Percentiles rank a stretch among this genome's conserved stretches.
Conservation (phyloP, 2,888 invertebrate genomes). For the Dromius quadrimaculatus region DNA sequence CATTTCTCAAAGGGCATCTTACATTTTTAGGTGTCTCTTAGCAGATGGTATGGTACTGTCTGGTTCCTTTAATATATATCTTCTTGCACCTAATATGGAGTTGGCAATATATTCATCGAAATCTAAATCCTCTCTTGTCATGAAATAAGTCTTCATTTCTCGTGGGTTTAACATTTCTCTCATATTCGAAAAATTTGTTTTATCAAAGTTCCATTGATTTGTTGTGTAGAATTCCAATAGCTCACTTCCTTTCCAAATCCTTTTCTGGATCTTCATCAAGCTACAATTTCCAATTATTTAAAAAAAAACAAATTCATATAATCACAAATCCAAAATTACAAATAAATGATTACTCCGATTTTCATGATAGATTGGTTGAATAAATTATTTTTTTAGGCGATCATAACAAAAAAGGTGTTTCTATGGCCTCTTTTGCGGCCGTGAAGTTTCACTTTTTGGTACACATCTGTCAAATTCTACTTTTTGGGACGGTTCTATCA, state of each 20-base stretch:
- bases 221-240: constrained; percentile 93
- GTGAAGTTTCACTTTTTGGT: too few relatives aligned
- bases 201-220: constrained; percentile 91
- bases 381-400: too few relatives aligned
- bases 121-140: constrained; percentile 80
- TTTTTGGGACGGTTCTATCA: too few relatives aligned
- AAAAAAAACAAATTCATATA: constrained; percentile 56
- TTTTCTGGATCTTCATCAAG: constrained; percentile 83
- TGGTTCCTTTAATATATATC: constrained; percentile 84
- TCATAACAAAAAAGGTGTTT: too few relatives aligned
- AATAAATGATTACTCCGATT: too few relatives aligned
- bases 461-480: too few relatives aligned
- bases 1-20: constrained; percentile 64
- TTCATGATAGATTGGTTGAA: too few relatives aligned
- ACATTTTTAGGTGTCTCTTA: constrained; percentile 83
- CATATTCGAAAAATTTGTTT: constrained; percentile 73
- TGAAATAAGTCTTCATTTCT: constrained; percentile 73
- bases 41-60: constrained; percentile 86
- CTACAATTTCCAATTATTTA: too few relatives aligned
- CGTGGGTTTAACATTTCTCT: constrained; percentile 73
- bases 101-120: constrained; percentile 85
- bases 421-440: too few relatives aligned
- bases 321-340: too few relatives aligned
- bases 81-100: constrained; percentile 83
- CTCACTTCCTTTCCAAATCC: constrained; percentile 87